Conservation (phyloP, 2,113 vertebrate genomes). For the Hippocampus zosterae region DNA sequence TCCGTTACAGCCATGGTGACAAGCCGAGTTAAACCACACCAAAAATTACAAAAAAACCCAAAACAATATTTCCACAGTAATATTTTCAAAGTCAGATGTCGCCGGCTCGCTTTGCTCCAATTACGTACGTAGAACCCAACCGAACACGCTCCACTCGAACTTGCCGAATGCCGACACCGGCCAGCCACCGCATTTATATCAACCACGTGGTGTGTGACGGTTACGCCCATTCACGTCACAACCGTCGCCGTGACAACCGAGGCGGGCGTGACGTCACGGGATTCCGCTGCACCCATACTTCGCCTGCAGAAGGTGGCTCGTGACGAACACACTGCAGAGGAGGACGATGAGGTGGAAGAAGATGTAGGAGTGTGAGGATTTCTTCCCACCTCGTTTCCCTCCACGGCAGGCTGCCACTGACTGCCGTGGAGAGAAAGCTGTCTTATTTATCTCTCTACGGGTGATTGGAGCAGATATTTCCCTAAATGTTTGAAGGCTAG, state of each 20-base stretch:
- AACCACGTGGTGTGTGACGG: slow-evolving; percentile 53
- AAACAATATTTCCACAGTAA: background rate
- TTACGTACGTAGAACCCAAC: background rate
- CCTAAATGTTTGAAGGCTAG: no score
- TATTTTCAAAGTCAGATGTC: background rate
- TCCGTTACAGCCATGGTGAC: slow-evolving; percentile 71
- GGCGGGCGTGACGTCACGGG: slow-evolving; percentile 64
- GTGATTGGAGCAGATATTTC: no score
- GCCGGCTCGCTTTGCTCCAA: background rate
- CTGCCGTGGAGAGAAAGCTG: slow-evolving; percentile 7
- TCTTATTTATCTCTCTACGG: no score
- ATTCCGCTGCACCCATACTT: slow-evolving; percentile 51
- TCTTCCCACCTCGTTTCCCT: slow-evolving; percentile 25
- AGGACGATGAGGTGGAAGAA: slow-evolving; percentile 6
- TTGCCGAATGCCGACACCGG: background rate
- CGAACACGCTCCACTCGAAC: slow-evolving; percentile 10
- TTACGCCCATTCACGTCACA: slow-evolving; percentile 54
- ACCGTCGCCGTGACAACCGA: slow-evolving; percentile 56
- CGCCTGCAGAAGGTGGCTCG: slow-evolving; percentile 31
- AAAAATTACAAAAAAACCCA: background rate
- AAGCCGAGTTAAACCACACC: background rate
- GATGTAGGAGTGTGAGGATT: background rate
- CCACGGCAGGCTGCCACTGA: slow-evolving; percentile 37
- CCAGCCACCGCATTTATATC: slow-evolving; percentile 41
- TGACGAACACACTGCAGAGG: slow-evolving; percentile 34